Evolutionary conservation across 2,888 invertebrate genomes (phyloP), one percentile per base, ranked within the genome.

Genomic region (Euspilapteryx auroguttella): DNA sequence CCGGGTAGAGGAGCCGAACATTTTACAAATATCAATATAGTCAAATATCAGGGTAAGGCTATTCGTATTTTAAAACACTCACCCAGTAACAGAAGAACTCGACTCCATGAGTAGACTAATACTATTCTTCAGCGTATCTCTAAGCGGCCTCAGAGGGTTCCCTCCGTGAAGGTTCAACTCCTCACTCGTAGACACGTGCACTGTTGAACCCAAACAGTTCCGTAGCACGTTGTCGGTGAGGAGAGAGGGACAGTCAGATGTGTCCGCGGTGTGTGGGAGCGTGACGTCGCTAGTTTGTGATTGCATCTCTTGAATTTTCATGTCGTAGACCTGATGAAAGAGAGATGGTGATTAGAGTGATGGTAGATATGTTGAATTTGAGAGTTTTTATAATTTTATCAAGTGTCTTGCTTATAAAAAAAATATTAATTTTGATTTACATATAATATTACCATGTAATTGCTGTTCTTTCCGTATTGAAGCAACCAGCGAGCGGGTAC

Each of bases 61-160:
- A n/a, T n/a, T n/a, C n/a, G n/a, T n/a, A n/a, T n/a, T n/a, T n/a
- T n/a, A n/a, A n/a, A n/a, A n/a, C n/a, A 7, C 47, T 39, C 34
- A 64, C 69, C 55, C 58, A 21, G 44, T 41, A 7, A 49, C 42
- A 1, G 57, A 55, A 2, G 63, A 51, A 10, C 39, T 45, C 0
- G 71, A 65, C 27, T 61, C 73, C 68, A 73, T 66, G 2, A 75
- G 45, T 14, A 75, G 37, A 34, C 58, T 66, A 35, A 75, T 73
- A 32, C 71, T 71, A 32, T 75, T 68, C 42, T 73, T 73, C 27
- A 76, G 38, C 0, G 75, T 54, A 14, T 75, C 75, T n/a, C 75
- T 45, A 5, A 76, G 40, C 0, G 73, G 65, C 3, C 58, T 45
- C 25, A 76, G 40, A 1, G 73, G 75, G 36, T 73, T 73, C 8